phyloP scores from a whole-genome alignment of 2,797 vertebrate species.

The Melopsittacus undulatus region DNA sequence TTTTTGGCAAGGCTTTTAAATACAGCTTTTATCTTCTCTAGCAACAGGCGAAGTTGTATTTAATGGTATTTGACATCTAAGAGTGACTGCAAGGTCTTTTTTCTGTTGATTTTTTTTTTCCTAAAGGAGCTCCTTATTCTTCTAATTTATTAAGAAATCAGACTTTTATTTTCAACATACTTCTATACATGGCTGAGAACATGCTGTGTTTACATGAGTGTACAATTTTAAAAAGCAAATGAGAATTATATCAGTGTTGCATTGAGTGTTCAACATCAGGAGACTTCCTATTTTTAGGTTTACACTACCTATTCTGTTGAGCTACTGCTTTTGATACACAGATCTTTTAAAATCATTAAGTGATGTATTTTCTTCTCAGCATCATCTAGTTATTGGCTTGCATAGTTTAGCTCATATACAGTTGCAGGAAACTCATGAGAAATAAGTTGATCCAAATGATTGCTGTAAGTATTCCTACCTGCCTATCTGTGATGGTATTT shows the following conservation, averaged over 20 bases:
- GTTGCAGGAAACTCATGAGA: neutral
- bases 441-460: neutral
- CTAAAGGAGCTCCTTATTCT: slow-evolving; percentile 16
- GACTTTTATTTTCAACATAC: neutral
- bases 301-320: neutral
- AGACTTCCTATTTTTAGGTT: slow-evolving; percentile 11
- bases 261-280: neutral
- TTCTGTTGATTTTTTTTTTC: neutral
- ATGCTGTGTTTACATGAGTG: neutral
- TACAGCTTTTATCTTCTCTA: slow-evolving; percentile 78
- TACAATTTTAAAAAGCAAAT: neutral
- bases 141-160: slow-evolving; percentile 50
- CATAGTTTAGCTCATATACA: neutral
- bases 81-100: slow-evolving; percentile 62
- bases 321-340: neutral
- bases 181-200: neutral
- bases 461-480: neutral
- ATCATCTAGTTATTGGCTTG: neutral
- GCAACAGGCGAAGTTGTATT: slow-evolving; percentile 63
- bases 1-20: slow-evolving; percentile 82
- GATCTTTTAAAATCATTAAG: neutral
- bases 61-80: slow-evolving; percentile 70
- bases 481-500: neutral
- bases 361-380: neutral
- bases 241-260: neutral